Evolutionary conservation across 1,140 invertebrate genomes (phyloP), one percentile per base, ranked within the genome.

Genomic region (Muscidifurax raptorellus): DNA sequence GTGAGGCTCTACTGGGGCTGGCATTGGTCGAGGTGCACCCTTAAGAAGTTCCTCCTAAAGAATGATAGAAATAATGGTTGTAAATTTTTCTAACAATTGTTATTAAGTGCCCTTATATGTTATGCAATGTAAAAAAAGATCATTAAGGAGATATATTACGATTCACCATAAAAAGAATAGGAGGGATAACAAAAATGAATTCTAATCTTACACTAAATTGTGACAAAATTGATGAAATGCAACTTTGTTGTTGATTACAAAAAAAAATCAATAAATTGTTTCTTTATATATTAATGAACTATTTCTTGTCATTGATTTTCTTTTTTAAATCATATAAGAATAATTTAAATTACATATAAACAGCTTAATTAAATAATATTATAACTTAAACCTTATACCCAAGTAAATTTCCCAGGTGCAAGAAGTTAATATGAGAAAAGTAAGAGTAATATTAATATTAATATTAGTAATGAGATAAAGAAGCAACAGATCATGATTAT

Each of bases 1-100:
- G 90, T 98, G 97, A 0, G 97, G 96, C 92, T 99, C 98, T 75
- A 98, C 94, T 2, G 95, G 93, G 64, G 93, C 94, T 4, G 96
- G 94, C 86, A 95, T 94, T 71, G 94, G 94, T 92, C 95, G 79
- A 92, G 95, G 89, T 91, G 95, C 89, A 88, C 94, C 91, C 86
- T 97, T 97, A 91, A 97, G 95, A 64, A 98, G 94, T 89, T 98
- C 95, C 91, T 98, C 97, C 92, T 86, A 15, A 2, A 82, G 79
- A 78, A 25, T 67, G 9, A 76, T 4, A 5, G 30, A 69, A 28
- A 69, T 69, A 3, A 69, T 69, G 25, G 12, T 69, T 12, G 18
- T 4, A 59, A 59, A 59, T 22, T 59, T n/a, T 7, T 6, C 3
- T n/a, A 5, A 59, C 18, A 5, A 59, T 59, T 59, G 3, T 59